Evolutionary conservation across 2,797 vertebrate genomes (phyloP).

Genomic region (Tangara arthus): DNA sequence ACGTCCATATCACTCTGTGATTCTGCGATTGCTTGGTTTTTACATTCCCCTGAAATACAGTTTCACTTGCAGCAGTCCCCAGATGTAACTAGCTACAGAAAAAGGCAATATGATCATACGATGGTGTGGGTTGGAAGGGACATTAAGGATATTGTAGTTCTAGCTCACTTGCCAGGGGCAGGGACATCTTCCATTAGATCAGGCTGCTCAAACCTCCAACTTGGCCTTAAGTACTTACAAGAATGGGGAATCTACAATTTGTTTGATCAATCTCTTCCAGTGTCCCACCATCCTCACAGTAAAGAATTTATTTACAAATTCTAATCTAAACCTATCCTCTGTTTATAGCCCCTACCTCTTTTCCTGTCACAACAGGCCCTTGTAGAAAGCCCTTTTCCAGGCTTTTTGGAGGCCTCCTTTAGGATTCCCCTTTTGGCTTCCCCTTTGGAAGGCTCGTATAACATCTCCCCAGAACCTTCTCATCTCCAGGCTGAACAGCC

Average conservation of each 20-base stretch:
- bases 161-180: not conserved
- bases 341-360: not conserved
- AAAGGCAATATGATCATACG: not conserved
- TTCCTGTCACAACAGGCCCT: not conserved
- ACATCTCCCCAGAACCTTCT: not conserved
- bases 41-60: not conserved
- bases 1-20: rapidly evolving
- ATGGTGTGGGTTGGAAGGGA: not conserved
- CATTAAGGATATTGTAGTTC: not conserved
- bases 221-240: not conserved
- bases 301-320: not conserved
- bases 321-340: not conserved
- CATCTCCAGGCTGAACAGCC: not conserved
- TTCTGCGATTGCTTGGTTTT: not conserved
- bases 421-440: not conserved
- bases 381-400: not conserved
- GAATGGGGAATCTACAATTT: not conserved
- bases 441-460: not conserved
- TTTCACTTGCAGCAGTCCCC: not conserved
- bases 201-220: not conserved
- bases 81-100: not conserved
- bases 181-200: not conserved
- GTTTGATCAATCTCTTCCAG: not conserved
- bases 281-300: not conserved
- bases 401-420: not conserved